Percentiles rank a stretch among this genome's conserved stretches.
Conservation (phyloP, 1,140 invertebrate species). For the Acromyrmex echinatior region DNA sequence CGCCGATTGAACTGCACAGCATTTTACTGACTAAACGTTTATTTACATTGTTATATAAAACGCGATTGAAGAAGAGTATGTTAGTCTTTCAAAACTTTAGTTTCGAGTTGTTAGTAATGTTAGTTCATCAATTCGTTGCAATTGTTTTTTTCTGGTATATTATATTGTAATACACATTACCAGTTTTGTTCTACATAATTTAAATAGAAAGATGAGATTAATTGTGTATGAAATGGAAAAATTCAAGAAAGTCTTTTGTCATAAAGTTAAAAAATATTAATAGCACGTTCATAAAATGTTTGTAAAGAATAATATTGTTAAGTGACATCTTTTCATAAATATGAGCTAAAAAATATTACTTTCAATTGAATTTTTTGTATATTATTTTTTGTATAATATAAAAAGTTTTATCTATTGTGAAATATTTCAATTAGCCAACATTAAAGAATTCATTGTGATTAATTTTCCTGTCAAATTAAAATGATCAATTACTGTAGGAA, state of each 20-base stretch:
- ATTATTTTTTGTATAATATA: background rate
- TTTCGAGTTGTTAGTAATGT: too few relatives aligned
- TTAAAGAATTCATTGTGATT: slow-evolving; percentile 55
- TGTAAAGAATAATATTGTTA: background rate
- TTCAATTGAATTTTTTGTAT: background rate
- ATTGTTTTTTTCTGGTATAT: background rate
- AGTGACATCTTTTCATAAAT: background rate
- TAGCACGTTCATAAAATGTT: background rate
- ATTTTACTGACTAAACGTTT: background rate
- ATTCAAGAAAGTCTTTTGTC: background rate
- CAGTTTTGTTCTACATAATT: background rate
- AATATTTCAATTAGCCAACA: slow-evolving; percentile 40
- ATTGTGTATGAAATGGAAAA: background rate
- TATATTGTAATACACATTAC: background rate
- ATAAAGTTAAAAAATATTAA: background rate
- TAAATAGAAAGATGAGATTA: background rate
- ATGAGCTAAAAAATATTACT: background rate
- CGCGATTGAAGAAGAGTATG: background rate
- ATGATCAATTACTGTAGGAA: slow-evolving; percentile 29
- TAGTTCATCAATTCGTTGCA: slow-evolving; percentile 9
- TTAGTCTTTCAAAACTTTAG: background rate
- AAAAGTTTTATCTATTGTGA: background rate
- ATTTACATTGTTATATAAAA: slow-evolving; percentile 14
- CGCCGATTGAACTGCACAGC: background rate
- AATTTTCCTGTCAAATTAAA: slow-evolving; percentile 43